phyloP scores from a whole-genome alignment of 1,140 invertebrate species.

The Habropoda laboriosa region DNA sequence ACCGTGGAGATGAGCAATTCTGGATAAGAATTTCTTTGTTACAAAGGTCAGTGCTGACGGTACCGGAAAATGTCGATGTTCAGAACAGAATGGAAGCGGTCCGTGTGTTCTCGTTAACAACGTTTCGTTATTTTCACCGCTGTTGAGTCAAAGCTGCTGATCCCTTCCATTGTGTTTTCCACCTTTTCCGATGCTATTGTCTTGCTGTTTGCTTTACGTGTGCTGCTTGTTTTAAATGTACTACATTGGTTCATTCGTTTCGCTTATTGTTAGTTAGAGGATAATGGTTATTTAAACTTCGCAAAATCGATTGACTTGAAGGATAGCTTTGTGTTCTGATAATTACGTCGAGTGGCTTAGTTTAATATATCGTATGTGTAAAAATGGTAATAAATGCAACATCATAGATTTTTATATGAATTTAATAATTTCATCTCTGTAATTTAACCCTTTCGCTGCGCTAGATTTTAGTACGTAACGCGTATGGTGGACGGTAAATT shows the following conservation, averaged over 20 bases:
- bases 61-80: conserved; percentile 4
- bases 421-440: too few species aligned
- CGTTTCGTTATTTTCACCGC: conserved; percentile 3
- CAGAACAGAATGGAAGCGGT: conserved; percentile 34
- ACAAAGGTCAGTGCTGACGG: conserved; percentile 28
- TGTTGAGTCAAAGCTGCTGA: not conserved
- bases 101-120: conserved; percentile 60
- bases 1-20: conserved; percentile 42
- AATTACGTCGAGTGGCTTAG: too few species aligned
- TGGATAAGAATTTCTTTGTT: conserved; percentile 10
- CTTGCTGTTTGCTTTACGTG: not conserved
- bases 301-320: too few species aligned
- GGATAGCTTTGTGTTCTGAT: too few species aligned
- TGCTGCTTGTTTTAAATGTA: not conserved
- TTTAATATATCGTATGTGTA: too few species aligned
- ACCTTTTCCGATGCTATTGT: not conserved
- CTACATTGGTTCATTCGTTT: not conserved
- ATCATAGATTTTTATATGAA: too few species aligned
- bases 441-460: too few species aligned
- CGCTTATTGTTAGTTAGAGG: not conserved
- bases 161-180: not conserved
- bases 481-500: too few species aligned
- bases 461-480: too few species aligned
- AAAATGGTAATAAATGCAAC: too few species aligned
- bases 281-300: not conserved